Percentiles rank a stretch among this genome's conserved stretches.
Evolutionary conservation across 1,140 invertebrate genomes (phyloP).

Genomic region (Conopomorpha cramerella): DNA sequence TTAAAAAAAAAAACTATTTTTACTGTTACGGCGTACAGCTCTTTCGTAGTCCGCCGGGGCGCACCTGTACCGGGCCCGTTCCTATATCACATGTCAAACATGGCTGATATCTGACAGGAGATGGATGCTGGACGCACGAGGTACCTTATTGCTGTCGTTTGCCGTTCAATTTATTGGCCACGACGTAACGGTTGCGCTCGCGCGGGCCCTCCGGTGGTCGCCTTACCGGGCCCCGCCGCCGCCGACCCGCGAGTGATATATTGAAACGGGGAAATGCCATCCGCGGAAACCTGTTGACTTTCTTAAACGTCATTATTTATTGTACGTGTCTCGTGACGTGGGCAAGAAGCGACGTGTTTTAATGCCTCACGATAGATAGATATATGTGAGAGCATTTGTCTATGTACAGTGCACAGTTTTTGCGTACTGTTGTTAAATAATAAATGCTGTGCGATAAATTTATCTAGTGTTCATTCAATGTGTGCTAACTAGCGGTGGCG

Average conservation of each 20-base stretch:
- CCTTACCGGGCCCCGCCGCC: too few species aligned
- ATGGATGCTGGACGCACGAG: constrained; percentile 28
- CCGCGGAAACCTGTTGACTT: constrained; percentile 21
- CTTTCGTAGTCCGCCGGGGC: too few species aligned
- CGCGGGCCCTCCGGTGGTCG: too few species aligned
- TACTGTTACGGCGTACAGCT: too few species aligned
- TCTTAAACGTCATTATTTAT: constrained; percentile 21
- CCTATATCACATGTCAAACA: constrained; percentile 23
- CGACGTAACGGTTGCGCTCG: constrained; percentile 29
- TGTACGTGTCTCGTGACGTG: constrained; percentile 3
- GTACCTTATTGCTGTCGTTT: constrained; percentile 43
- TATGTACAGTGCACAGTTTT: background rate
- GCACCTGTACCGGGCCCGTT: constrained; percentile 21
- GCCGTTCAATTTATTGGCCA: constrained; percentile 40
- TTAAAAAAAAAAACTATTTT: too few species aligned
- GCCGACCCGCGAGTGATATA: too few species aligned
- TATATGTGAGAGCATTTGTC: constrained; percentile 8
- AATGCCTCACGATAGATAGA: constrained; percentile 4
- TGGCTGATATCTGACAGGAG: constrained; percentile 27
- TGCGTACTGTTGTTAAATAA: background rate
- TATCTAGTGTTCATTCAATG: too few species aligned
- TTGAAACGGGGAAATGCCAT: constrained; percentile 15
- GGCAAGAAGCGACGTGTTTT: constrained; percentile 2
- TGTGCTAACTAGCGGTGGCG: constrained; percentile 52
- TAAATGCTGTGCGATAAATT: too few species aligned